phyloP scores from a whole-genome alignment of 2,888 invertebrate species.

The Leptopilina myrica region DNA sequence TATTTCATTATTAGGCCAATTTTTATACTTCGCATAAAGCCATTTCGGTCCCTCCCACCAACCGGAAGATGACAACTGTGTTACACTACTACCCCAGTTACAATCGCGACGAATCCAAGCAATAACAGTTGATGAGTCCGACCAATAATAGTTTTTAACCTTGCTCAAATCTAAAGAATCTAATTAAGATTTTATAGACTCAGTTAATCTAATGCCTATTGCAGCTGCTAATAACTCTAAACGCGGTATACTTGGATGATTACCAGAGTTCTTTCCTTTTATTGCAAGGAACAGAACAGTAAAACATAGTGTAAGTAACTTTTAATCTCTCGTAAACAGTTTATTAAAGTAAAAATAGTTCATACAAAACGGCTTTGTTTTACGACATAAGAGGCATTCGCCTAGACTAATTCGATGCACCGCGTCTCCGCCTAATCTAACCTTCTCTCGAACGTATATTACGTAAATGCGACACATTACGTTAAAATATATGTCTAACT shows the following conservation, averaged over 20 bases:
- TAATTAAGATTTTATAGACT: not conserved
- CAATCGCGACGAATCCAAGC: conserved; percentile 49
- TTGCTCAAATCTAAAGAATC: conserved; percentile 30
- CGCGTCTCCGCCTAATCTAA: too few species aligned
- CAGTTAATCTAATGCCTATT: conserved; percentile 58
- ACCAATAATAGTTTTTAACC: conserved; percentile 56
- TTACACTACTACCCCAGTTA: conserved; percentile 59
- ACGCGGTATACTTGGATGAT: conserved; percentile 49
- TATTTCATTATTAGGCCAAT: conserved; percentile 55
- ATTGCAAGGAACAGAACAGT: not conserved
- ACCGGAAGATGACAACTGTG: conserved; percentile 57
- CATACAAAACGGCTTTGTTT: too few species aligned
- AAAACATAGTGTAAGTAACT: too few species aligned
- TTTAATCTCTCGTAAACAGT: too few species aligned
- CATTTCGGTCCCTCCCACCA: conserved; percentile 69
- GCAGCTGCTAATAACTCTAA: conserved; percentile 64
- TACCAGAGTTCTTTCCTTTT: not conserved
- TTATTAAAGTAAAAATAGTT: too few species aligned
- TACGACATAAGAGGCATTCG: too few species aligned
- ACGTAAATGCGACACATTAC: too few species aligned
- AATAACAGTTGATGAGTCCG: conserved; percentile 56
- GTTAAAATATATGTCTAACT: too few species aligned
- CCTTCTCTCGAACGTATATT: too few species aligned
- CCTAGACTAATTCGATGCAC: too few species aligned
- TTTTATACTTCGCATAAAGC: conserved; percentile 53